Conservation (phyloP, 1,140 invertebrate species). For the Planococcus citri region DNA sequence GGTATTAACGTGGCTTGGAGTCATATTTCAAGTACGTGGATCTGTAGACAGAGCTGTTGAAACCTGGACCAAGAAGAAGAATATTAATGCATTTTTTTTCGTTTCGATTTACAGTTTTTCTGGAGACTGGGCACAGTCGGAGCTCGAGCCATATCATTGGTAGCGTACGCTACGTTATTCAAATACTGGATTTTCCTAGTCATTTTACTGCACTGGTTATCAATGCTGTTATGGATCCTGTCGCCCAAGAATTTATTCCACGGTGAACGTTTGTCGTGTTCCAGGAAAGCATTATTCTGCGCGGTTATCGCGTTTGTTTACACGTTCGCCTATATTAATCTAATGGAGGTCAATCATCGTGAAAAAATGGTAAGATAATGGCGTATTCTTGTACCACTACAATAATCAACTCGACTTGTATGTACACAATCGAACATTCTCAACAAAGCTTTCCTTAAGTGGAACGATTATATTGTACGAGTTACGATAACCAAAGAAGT, state of each 20-base stretch:
- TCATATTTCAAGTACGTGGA: conserved; percentile 53
- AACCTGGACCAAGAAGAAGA: too few relatives aligned
- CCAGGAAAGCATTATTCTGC: conserved; percentile 51
- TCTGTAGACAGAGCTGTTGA: not conserved
- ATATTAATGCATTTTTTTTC: conserved; percentile 13
- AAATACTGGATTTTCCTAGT: conserved; percentile 71
- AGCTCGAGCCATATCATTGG: conserved; percentile 62
- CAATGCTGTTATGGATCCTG: conserved; percentile 74
- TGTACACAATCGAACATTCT: too few relatives aligned
- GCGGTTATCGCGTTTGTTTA: conserved; percentile 73
- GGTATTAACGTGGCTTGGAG: conserved; percentile 76
- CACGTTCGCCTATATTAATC: conserved; percentile 80
- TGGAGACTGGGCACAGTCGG: conserved; percentile 78
- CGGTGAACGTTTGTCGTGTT: conserved; percentile 54
- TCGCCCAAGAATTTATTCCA: conserved; percentile 74
- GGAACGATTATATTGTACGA: too few relatives aligned
- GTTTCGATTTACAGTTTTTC: conserved; percentile 45
- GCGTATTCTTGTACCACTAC: not conserved
- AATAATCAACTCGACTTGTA: too few relatives aligned
- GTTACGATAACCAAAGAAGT: too few relatives aligned
- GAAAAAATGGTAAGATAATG: conserved; percentile 53
- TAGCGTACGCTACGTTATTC: conserved; percentile 74
- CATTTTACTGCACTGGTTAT: conserved; percentile 56
- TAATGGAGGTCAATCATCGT: conserved; percentile 63
- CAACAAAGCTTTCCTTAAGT: too few relatives aligned